phyloP scores from a whole-genome alignment of 2,113 vertebrate genomes.

The Cheirogaleus medius region DNA sequence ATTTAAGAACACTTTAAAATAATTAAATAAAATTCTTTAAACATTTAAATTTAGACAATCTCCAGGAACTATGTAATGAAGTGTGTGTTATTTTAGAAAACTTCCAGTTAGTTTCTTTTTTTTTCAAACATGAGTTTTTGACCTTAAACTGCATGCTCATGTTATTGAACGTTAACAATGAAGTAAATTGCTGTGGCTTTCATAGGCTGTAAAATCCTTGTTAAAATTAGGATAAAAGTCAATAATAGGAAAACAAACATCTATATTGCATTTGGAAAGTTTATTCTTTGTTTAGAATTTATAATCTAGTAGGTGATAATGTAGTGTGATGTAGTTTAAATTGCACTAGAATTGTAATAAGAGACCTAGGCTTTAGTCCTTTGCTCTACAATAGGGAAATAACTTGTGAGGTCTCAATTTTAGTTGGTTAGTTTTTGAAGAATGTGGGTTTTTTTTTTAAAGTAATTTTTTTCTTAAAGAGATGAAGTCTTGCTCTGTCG shows the following conservation, averaged over 20 bases:
- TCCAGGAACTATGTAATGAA: neutral
- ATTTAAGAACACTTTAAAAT: constrained; percentile 29
- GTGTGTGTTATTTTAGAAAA: constrained; percentile 10
- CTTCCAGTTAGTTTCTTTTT: constrained; percentile 1
- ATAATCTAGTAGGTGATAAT: neutral
- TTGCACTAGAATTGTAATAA: neutral
- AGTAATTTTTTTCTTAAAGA: too few species aligned
- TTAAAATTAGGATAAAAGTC: constrained; percentile 17
- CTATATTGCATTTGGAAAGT: neutral
- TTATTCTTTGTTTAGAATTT: constrained; percentile 51
- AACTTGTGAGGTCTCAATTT: neutral
- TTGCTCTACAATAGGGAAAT: neutral
- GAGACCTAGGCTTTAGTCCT: neutral
- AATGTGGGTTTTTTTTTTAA: neutral
- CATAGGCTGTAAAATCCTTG: neutral
- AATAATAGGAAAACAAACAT: neutral
- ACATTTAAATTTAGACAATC: constrained; percentile 19
- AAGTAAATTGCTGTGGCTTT: neutral
- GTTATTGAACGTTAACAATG: constrained; percentile 21
- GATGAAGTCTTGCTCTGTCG: too few species aligned
- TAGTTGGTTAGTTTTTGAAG: constrained; percentile 3
- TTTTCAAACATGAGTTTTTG: neutral
- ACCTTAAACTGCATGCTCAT: neutral
- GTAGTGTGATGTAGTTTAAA: neutral
- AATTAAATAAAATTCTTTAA: constrained; percentile 41